phyloP scores from a whole-genome alignment of 2,113 vertebrate genomes.

The Triplophysa dalaica region DNA sequence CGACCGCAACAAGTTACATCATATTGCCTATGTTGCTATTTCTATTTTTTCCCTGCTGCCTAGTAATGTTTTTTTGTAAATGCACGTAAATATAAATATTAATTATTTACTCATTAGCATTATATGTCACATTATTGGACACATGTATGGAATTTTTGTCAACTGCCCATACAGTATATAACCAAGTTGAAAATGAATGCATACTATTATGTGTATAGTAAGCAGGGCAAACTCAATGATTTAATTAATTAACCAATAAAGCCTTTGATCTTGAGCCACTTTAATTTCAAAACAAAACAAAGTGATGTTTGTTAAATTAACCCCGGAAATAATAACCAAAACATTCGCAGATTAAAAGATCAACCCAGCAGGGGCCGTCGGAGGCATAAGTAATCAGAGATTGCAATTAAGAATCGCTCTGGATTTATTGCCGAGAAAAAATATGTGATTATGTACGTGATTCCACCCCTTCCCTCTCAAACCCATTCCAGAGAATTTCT shows the following conservation, averaged over 20 bases:
- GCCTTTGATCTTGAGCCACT: slow-evolving; percentile 12
- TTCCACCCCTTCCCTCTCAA: neutral
- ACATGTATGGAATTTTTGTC: too few species aligned
- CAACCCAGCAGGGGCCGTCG: neutral
- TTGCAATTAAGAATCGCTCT: slow-evolving; percentile 33
- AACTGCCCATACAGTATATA: neutral
- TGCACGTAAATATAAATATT: too few species aligned
- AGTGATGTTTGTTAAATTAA: slow-evolving; percentile 14
- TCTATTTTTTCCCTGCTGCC: neutral
- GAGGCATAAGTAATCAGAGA: slow-evolving; percentile 26
- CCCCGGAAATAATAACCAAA: neutral
- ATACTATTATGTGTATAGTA: neutral
- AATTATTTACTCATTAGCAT: too few species aligned
- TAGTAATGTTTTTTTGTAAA: too few species aligned
- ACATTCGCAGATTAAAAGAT: slow-evolving; percentile 32
- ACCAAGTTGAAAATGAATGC: neutral
- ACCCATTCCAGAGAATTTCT: neutral
- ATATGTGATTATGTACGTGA: neutral
- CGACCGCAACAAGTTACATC: neutral
- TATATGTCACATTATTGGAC: too few species aligned
- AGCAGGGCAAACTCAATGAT: slow-evolving; percentile 1
- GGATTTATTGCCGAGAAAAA: neutral
- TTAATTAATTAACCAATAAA: slow-evolving; percentile 18
- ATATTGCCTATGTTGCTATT: neutral
- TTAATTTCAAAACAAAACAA: slow-evolving; percentile 25